Evolutionary conservation across 2,113 vertebrate genomes (phyloP), one percentile per base, ranked within the genome.

Genomic region (Malurus melanocephalus): DNA sequence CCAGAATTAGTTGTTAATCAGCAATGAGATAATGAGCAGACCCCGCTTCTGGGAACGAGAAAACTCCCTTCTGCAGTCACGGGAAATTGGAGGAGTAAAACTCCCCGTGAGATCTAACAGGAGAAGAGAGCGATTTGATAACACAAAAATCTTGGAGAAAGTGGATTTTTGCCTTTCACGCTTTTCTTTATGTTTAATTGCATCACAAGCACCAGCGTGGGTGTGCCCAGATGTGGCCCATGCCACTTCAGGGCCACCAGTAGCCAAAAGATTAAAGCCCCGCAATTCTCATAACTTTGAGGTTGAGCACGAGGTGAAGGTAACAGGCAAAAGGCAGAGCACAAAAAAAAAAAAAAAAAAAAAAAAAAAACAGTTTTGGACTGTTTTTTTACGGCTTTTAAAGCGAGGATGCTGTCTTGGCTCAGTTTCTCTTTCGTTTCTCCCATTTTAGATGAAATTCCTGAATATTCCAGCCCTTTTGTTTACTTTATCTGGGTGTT

Each of bases 1-100:
- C 74, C 53, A 81, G 61, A 73, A 3, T 32, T 26, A 57, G 84
- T 73, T 61, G 71, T 72, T 92, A 84, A 92, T 93, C 87, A 90
- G 86, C 42, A 90, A 90, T 81, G 84, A 94, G 86, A 81, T 30
- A 93, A 90, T 0, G 8, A 66, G 78, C 80, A 90, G 66, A 43
- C 59, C 5, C 35, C 2, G n/a, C 81, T 93, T 66, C 32, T 55
- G 89, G 80, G 80, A 90, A 81, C 26, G 19, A 81, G 67, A 75
- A 88, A 88, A 87, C 51, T 73, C 74, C 78, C 40, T 79, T 43
- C 57, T 84, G 69, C 51, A 57, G 33, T 3, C 66, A 13, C 69
- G 53, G 74, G 57, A 84, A 92, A 80, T 33, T 3, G 35, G 24
- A 49, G 73, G 35, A 40, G 68, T 68, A 60, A 93, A 92, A 92